Evolutionary conservation across 1,140 invertebrate species (phyloP), one percentile per base, ranked within the genome.

Genomic region (Drosophila ironensis): DNA sequence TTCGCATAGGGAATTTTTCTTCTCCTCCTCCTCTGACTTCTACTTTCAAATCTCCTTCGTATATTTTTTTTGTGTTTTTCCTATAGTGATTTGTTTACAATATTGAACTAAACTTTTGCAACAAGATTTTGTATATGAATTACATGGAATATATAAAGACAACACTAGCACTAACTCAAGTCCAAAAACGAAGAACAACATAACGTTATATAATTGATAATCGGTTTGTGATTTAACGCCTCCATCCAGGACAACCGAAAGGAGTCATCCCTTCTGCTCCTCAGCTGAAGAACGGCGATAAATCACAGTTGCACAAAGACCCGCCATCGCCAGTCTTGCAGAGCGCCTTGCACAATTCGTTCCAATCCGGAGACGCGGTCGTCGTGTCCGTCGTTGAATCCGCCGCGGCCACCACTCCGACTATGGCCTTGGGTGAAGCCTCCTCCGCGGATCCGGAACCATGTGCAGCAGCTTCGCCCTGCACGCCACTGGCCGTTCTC

Each of bases 231-330:
- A 84, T 86, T 64, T 63, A 73, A 20, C 80, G 44, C 78, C 63
- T 70, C 20, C 56, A 12, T 35, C 25, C n/a, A n/a, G n/a, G n/a
- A n/a, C n/a, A n/a, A n/a, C n/a, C n/a, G n/a, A n/a, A n/a, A n/a
- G n/a, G n/a, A n/a, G n/a, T 9, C 53, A 37, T 44, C 42, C 66
- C 17, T 1, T 70, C 11, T 12, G 14, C 41, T 17, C 25, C 28
- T 50, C 28, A 86, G 66, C 7, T 81, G 70, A 81, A 70, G 71
- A 91, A 90, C 40, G 91, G 91, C 37, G 91, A 88, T 42, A 91
- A 80, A 90, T 92, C 91, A 88, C 92, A 92, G 73, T 91, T 90
- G 87, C 92, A 92, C 72, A 92, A 91, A 56, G 88, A 88, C 50
- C 92, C 92, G 47, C 92, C 92, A 67, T 91, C 90, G 25, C 91